Conservation (phyloP, 2,888 invertebrate species). For the Argynnis bischoffii region DNA sequence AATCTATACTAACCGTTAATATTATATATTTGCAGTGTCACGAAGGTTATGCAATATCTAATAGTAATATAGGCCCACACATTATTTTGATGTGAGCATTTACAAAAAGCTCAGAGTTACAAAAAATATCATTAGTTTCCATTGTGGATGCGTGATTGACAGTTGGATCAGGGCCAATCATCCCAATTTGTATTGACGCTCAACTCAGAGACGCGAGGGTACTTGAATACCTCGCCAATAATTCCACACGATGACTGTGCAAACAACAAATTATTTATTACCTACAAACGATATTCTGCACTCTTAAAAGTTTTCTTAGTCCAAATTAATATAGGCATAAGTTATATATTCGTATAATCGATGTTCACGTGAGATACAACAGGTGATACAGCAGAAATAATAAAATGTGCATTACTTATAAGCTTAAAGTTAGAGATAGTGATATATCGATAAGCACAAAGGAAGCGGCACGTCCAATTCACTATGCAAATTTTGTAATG, state of each 20-base stretch:
- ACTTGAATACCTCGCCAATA: constrained; percentile 53
- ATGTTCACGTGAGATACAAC: constrained; percentile 12
- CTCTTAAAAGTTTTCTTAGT: constrained; percentile 12
- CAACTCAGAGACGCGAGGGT: constrained; percentile 50
- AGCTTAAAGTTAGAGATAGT: constrained; percentile 28
- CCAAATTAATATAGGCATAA: constrained; percentile 25
- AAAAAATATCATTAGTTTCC: constrained; percentile 55
- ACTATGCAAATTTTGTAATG: constrained; percentile 26
- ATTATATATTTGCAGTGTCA: constrained; percentile 5
- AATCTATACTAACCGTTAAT: neutral
- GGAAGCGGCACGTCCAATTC: constrained; percentile 26
- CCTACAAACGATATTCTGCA: constrained; percentile 32
- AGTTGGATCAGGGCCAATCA: constrained; percentile 57
- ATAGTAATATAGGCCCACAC: constrained; percentile 33
- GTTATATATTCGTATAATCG: constrained; percentile 21
- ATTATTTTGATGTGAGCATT: constrained; percentile 35
- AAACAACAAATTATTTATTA: constrained; percentile 43
- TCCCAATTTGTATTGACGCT: constrained; percentile 66
- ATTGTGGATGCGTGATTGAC: constrained; percentile 54
- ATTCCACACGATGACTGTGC: constrained; percentile 49
- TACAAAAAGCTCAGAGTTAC: constrained; percentile 33
- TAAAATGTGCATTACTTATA: constrained; percentile 34
- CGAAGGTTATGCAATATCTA: constrained; percentile 28
- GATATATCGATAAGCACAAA: constrained; percentile 33
- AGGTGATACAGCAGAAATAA: constrained; percentile 36